Conservation (phyloP, 2,113 vertebrate genomes). For the Notechis scutatus region DNA sequence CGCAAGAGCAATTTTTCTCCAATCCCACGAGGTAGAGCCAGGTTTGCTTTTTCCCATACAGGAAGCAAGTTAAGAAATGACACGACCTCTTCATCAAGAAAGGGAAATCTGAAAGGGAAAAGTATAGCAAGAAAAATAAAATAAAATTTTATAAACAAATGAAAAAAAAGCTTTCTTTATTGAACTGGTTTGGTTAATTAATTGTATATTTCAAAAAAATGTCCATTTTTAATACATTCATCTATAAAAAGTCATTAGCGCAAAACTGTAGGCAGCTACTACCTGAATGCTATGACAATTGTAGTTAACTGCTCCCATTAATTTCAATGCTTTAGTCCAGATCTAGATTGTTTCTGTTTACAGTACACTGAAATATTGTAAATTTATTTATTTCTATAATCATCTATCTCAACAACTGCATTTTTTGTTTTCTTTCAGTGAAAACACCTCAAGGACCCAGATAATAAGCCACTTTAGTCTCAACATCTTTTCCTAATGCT, state of each 20-base stretch:
- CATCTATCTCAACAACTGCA: neutral
- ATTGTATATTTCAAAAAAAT: neutral
- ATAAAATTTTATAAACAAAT: neutral
- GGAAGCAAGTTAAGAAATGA: slow-evolving; percentile 85
- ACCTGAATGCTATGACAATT: neutral
- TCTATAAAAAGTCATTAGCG: neutral
- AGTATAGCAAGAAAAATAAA: neutral
- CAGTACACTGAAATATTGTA: neutral
- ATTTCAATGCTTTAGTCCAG: neutral
- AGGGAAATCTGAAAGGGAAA: slow-evolving; percentile 83
- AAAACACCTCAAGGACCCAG: neutral
- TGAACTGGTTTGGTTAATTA: neutral
- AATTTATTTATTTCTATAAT: neutral
- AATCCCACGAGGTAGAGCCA: slow-evolving; percentile 83
- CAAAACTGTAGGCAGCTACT: neutral
- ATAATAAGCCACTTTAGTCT: neutral
- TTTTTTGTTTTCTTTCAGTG: neutral
- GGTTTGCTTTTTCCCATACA: slow-evolving; percentile 82
- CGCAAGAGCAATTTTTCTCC: slow-evolving; percentile 92
- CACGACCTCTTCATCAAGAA: slow-evolving; percentile 92
- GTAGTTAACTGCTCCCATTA: neutral
- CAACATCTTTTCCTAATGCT: neutral
- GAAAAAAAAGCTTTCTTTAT: neutral
- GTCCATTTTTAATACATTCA: neutral
- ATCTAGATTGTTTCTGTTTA: neutral